Percentiles rank a stretch among this genome's conserved stretches.
Evolutionary conservation across 2,113 vertebrate genomes (phyloP).

Genomic region (Morphnarchus princeps): DNA sequence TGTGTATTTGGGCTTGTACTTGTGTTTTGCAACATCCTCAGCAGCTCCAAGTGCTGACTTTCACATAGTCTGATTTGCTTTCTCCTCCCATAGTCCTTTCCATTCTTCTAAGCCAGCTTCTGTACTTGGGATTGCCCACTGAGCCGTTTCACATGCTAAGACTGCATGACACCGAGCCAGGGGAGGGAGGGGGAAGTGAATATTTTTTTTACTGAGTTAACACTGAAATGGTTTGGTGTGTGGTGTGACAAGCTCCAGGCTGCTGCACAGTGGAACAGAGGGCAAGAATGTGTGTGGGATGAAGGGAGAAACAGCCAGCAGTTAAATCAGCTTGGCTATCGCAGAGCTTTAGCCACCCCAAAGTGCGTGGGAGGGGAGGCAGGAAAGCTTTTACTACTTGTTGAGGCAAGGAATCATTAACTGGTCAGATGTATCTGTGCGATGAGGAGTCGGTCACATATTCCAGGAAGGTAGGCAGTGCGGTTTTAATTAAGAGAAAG

Average conservation of each 20-base stretch:
- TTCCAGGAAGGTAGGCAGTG: not conserved
- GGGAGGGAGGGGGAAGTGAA: not conserved
- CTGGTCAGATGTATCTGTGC: not conserved
- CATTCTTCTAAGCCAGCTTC: not conserved
- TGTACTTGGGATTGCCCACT: not conserved
- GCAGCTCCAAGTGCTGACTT: not conserved
- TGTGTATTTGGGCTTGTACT: not conserved
- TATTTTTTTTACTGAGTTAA: not conserved
- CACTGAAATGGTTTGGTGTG: not conserved
- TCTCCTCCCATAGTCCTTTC: not conserved
- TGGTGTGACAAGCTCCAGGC: not conserved
- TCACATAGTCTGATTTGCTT: not conserved
- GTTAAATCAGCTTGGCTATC: not conserved
- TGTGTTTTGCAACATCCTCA: not conserved
- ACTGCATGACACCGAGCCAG: not conserved
- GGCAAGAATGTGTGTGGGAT: constrained; percentile 18
- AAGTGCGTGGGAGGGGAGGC: not conserved
- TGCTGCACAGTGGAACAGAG: not conserved
- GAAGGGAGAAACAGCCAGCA: not conserved
- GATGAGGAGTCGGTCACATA: not conserved
- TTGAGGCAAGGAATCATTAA: not conserved
- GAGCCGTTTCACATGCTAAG: not conserved
- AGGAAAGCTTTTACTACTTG: not conserved
- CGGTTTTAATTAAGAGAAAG: not conserved
- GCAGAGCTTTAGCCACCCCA: not conserved